Percentiles rank a stretch among this genome's conserved stretches.
phyloP scores from a whole-genome alignment of 35 echinoderm and acorn worm genomes.

The Patiria miniata region DNA sequence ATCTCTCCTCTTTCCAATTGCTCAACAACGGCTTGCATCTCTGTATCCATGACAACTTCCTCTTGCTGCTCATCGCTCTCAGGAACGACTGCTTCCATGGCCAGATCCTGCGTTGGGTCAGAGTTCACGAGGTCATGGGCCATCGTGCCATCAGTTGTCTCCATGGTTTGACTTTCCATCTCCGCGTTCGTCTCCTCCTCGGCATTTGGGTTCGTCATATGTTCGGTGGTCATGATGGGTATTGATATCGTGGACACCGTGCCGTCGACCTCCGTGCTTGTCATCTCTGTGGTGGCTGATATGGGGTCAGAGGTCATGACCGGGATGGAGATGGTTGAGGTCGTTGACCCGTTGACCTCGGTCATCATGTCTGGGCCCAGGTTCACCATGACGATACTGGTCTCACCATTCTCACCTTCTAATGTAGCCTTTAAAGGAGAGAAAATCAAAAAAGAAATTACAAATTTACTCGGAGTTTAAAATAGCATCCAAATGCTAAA shows the following conservation, averaged over 20 bases:
- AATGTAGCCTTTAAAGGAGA: too few relatives aligned
- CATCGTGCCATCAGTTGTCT: not conserved
- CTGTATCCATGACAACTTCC: not conserved
- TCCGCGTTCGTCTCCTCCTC: too few relatives aligned
- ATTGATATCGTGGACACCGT: not conserved
- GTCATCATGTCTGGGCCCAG: constrained; percentile 53
- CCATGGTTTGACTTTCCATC: not conserved
- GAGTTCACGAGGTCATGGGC: not conserved
- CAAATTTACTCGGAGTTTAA: too few relatives aligned
- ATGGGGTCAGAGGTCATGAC: too few relatives aligned
- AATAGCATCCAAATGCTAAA: too few relatives aligned
- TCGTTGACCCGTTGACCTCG: not conserved
- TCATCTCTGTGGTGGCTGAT: too few relatives aligned
- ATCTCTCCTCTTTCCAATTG: not conserved
- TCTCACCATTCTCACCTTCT: constrained; percentile 79
- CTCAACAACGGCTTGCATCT: not conserved
- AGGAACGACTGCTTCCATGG: not conserved
- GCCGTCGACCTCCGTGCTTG: not conserved
- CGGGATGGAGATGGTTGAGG: too few relatives aligned
- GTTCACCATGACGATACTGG: constrained; percentile 83
- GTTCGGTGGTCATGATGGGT: not conserved
- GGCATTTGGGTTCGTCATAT: not conserved
- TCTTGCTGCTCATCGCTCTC: not conserved
- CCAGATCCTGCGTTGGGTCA: not conserved
- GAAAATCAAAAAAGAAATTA: too few relatives aligned